These are phyloP conservation scores for Achlya flavicornis DNA, from an alignment of 2,888 invertebrate species.

Conservation along the genomic window DNA sequence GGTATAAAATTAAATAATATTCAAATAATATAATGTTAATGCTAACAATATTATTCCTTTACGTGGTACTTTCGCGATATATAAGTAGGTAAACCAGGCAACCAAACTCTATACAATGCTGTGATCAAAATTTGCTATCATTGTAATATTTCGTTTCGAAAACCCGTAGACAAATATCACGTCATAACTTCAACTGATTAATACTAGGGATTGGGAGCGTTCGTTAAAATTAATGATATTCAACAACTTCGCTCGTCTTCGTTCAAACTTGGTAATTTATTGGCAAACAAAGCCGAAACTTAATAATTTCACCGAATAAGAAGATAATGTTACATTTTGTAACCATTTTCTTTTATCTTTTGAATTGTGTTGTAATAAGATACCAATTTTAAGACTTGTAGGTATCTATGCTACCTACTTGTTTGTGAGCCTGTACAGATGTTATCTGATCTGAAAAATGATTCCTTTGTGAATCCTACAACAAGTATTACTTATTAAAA, in stretches of 20 bases:
- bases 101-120: neutral
- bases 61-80: too few species aligned
- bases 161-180: slow-evolving; percentile 4
- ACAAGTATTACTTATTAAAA: too few species aligned
- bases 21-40: too few species aligned
- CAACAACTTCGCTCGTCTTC: slow-evolving; percentile 50
- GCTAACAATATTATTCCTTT: too few species aligned
- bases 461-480: too few species aligned
- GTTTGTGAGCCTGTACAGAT: neutral
- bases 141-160: neutral
- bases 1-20: too few species aligned
- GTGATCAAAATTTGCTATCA: neutral
- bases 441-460: too few species aligned
- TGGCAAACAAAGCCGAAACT: slow-evolving; percentile 52
- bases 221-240: slow-evolving; percentile 65
- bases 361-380: neutral
- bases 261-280: slow-evolving; percentile 58
- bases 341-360: neutral
- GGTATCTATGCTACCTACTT: neutral
- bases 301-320: slow-evolving; percentile 44
- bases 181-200: slow-evolving; percentile 1
- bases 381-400: neutral
- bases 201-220: slow-evolving; percentile 26
- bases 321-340: slow-evolving; percentile 7
- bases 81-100: too few species aligned